Percentiles rank a stretch among this genome's conserved stretches.
Conservation (phyloP, 2,797 vertebrate genomes). For the Meda fulgida region DNA sequence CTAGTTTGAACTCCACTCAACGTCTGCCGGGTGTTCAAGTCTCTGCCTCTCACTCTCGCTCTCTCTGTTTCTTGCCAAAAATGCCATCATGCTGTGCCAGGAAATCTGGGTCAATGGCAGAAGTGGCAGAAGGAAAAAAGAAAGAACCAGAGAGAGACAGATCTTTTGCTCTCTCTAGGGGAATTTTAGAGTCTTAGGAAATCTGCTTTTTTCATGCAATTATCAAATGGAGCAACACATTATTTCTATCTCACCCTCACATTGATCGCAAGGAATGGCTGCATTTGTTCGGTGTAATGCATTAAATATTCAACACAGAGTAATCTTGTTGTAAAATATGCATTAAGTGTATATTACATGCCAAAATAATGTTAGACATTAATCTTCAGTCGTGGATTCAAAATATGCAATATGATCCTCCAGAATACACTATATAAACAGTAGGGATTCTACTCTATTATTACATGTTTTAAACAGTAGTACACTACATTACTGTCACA, state of each 20-base stretch:
- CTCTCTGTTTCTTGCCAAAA: conserved; percentile 25
- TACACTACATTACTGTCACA: neutral
- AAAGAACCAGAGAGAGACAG: conserved; percentile 8
- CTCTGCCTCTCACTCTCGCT: neutral
- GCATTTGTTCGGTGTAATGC: neutral
- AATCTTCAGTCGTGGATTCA: neutral
- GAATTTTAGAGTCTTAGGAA: neutral
- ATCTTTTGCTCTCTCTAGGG: neutral
- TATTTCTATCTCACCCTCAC: neutral
- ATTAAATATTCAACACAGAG: neutral
- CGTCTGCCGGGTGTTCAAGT: neutral
- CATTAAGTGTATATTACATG: neutral
- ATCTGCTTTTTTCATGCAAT: neutral
- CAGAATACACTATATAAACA: neutral
- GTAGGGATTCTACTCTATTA: neutral
- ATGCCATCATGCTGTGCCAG: conserved; percentile 26
- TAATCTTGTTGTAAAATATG: neutral
- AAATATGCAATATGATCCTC: neutral
- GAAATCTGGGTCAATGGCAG: conserved; percentile 50
- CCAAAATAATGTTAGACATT: neutral
- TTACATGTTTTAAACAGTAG: neutral
- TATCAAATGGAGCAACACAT: neutral
- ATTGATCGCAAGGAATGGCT: neutral
- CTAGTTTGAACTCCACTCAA: conserved; percentile 15
- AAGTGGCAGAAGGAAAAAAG: conserved; percentile 4